Evolutionary conservation across 2,888 invertebrate genomes (phyloP).

Genomic region (Pediacus dermestoides): DNA sequence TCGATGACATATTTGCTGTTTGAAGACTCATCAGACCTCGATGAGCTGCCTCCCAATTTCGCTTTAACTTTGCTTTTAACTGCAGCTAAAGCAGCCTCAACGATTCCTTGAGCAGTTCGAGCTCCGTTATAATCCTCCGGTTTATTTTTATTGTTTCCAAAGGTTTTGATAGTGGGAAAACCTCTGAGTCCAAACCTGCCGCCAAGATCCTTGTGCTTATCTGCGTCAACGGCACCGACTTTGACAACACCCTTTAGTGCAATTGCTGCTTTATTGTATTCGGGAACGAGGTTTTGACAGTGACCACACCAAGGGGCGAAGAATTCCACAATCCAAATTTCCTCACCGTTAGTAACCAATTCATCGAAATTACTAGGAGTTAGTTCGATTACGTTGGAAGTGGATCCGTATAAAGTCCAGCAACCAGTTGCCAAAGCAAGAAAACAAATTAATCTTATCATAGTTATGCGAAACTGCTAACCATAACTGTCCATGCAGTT

Average conservation of each 20-base stretch:
- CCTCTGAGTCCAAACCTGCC: conserved; percentile 80
- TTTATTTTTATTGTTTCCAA: conserved; percentile 76
- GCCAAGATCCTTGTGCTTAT: conserved; percentile 79
- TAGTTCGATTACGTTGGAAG: conserved; percentile 78
- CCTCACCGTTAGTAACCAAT: conserved; percentile 76
- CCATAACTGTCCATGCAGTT: too few relatives aligned
- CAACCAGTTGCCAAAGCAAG: too few relatives aligned
- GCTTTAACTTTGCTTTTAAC: conserved; percentile 70
- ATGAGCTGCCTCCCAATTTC: conserved; percentile 64
- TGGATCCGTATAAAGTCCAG: conserved; percentile 62
- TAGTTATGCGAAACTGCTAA: too few relatives aligned
- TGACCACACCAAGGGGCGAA: conserved; percentile 97
- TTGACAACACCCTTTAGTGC: conserved; percentile 93
- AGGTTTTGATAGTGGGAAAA: conserved; percentile 96
- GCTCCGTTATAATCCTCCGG: conserved; percentile 83
- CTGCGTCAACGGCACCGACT: conserved; percentile 92
- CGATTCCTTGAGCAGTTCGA: conserved; percentile 80
- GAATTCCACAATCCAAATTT: conserved; percentile 94
- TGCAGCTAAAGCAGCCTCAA: conserved; percentile 78
- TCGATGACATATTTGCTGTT: conserved; percentile 73
- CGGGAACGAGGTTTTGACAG: conserved; percentile 85
- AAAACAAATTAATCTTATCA: too few relatives aligned
- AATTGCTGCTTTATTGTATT: conserved; percentile 89
- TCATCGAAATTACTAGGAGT: conserved; percentile 85
- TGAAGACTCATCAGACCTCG: conserved; percentile 38